Percentiles rank a stretch among this genome's conserved stretches.
phyloP scores from a whole-genome alignment of 2,797 vertebrate genomes.

The Petrocephalus sullivani region DNA sequence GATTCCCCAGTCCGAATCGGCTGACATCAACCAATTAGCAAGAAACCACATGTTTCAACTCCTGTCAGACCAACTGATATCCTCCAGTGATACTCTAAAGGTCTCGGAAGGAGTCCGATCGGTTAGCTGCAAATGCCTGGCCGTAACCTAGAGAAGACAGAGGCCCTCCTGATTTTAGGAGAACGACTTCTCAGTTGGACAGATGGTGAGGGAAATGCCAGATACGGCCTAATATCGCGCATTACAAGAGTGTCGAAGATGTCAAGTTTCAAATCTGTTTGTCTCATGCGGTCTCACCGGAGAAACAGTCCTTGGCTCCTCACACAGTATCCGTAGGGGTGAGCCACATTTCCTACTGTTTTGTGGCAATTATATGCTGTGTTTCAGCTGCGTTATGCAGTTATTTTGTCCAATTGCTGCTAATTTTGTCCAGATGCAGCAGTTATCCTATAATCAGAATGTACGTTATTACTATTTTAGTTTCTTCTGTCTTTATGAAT shows the following conservation, averaged over 20 bases:
- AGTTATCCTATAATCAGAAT: background rate
- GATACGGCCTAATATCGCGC: background rate
- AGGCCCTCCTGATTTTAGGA: background rate
- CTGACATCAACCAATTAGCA: background rate
- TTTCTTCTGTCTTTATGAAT: background rate
- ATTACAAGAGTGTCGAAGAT: background rate
- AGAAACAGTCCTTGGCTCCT: background rate
- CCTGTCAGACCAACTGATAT: background rate
- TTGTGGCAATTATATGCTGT: background rate
- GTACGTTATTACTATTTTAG: background rate
- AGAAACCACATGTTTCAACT: background rate
- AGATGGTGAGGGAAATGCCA: conserved; percentile 6
- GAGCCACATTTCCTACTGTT: background rate
- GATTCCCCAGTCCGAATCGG: background rate
- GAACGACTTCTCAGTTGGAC: background rate
- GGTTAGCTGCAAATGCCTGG: background rate
- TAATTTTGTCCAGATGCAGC: background rate
- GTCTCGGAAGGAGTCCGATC: background rate
- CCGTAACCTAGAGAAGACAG: background rate
- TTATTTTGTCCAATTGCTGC: background rate
- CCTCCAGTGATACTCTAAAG: background rate
- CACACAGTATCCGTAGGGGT: background rate
- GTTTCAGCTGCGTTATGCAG: background rate
- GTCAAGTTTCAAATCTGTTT: conserved; percentile 3
- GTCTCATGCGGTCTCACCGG: background rate